phyloP scores from a whole-genome alignment of 2,888 invertebrate genomes.

The Acronicta leporina region DNA sequence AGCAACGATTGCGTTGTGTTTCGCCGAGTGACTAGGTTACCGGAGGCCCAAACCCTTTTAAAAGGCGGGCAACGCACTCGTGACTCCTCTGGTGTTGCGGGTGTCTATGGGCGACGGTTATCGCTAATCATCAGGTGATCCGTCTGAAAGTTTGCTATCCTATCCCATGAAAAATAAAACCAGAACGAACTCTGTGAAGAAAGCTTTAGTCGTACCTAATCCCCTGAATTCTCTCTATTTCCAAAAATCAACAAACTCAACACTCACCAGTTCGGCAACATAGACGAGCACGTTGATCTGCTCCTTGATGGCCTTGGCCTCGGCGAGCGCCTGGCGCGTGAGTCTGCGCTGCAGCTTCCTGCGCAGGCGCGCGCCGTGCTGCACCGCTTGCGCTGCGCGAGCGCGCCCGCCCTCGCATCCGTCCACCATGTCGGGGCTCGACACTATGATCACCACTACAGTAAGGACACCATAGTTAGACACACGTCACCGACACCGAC shows the following conservation, averaged over 20 bases:
- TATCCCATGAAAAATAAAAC: no score
- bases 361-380: conserved; percentile 93
- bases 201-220: no score
- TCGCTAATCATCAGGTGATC: no score
- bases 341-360: conserved; percentile 93
- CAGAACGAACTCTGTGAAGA: no score
- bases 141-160: no score
- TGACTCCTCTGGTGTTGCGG: no score
- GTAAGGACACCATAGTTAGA: conserved; percentile 53
- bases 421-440: conserved; percentile 72
- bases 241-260: neutral
- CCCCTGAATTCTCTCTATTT: neutral
- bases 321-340: conserved; percentile 93
- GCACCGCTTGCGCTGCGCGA: conserved; percentile 92
- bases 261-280: conserved; percentile 93
- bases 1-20: no score
- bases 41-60: no score
- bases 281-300: conserved; percentile 94
- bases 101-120: no score
- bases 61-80: no score
- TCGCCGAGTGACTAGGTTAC: no score
- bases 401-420: conserved; percentile 77
- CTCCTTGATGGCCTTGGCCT: conserved; percentile 94
- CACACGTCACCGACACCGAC: neutral
- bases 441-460: conserved; percentile 85